Conservation (phyloP, 2,113 vertebrate species). For the Silurus glanis region DNA sequence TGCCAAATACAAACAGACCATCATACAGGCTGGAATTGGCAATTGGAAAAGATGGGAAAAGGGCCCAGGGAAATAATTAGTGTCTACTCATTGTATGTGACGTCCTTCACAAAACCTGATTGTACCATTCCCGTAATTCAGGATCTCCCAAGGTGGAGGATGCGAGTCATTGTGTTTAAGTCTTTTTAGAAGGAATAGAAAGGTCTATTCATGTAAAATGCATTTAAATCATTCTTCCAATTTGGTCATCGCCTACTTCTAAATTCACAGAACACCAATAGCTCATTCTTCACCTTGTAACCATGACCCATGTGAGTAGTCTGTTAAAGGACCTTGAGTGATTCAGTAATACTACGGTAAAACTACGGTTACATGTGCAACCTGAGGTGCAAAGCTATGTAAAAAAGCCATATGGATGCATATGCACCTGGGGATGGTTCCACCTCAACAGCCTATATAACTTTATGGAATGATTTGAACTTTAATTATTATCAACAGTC, state of each 20-base stretch:
- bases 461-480: too few relatives aligned
- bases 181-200: neutral
- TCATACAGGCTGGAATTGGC: conserved; percentile 42
- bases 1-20: conserved; percentile 40
- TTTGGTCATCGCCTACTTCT: conserved; percentile 12
- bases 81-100: neutral
- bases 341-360: neutral
- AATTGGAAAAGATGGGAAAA: conserved; percentile 18
- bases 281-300: neutral
- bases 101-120: neutral
- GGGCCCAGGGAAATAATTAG: neutral
- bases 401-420: too few relatives aligned
- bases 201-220: neutral
- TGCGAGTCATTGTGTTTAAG: neutral
- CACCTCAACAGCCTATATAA: too few relatives aligned
- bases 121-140: neutral
- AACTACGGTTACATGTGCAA: neutral
- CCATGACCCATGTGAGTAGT: neutral
- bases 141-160: neutral
- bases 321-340: neutral
- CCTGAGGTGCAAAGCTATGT: neutral
- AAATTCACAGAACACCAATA: neutral
- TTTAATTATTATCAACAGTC: too few relatives aligned
- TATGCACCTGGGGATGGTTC: too few relatives aligned
- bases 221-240: neutral